Evolutionary conservation across 2,888 invertebrate species (phyloP).

Genomic region (Tribolium freemani): DNA sequence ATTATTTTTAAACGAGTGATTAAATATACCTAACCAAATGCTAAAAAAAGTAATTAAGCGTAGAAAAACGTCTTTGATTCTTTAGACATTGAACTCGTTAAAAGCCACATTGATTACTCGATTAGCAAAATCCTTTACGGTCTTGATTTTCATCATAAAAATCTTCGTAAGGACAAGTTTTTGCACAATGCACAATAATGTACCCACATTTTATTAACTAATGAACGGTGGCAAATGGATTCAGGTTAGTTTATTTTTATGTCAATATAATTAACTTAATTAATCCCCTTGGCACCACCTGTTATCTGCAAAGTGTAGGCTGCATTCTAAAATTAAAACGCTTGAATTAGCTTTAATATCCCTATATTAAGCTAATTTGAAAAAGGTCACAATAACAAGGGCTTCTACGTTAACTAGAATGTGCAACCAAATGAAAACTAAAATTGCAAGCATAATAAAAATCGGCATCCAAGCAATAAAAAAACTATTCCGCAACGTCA

Average conservation of each 20-base stretch:
- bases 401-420: too few relatives aligned
- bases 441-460: too few relatives aligned
- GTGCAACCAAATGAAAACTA: too few relatives aligned
- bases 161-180: constrained; percentile 28
- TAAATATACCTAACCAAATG: constrained; percentile 33
- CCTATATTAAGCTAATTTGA: too few relatives aligned
- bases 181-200: neutral
- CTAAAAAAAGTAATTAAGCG: constrained; percentile 36
- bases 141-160: constrained; percentile 27
- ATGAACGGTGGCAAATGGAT: neutral
- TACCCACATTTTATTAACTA: neutral
- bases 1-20: constrained; percentile 28
- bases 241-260: neutral
- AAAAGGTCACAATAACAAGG: too few relatives aligned
- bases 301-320: neutral
- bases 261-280: neutral
- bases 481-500: neutral
- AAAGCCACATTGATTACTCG: constrained; percentile 15
- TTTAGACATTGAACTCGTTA: constrained; percentile 39
- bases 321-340: neutral
- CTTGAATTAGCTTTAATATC: neutral
- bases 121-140: constrained; percentile 22
- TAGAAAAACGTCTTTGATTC: constrained; percentile 30
- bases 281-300: neutral
- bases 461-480: too few relatives aligned